Conservation (phyloP, 2,888 invertebrate genomes). For the Synanthedon formicaeformis region DNA sequence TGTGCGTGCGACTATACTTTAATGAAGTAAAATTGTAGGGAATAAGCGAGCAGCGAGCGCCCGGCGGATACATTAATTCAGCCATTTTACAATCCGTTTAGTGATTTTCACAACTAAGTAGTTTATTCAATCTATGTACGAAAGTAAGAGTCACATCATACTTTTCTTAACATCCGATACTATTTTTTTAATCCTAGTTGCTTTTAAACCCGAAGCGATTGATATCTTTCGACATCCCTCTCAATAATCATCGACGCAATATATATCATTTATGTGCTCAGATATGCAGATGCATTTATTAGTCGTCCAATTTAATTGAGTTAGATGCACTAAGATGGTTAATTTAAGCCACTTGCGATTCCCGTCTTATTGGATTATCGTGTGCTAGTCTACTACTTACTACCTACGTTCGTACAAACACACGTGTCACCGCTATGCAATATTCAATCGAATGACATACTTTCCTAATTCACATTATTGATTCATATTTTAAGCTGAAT, state of each 20-base stretch:
- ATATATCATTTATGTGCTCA: no score
- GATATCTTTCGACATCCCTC: no score
- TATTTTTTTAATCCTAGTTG: no score
- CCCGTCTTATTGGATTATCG: constrained; percentile 38
- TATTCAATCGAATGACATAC: no score
- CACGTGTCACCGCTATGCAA: background rate
- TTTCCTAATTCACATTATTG: no score
- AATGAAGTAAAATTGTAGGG: background rate
- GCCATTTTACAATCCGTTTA: constrained; percentile 1
- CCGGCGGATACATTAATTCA: constrained; percentile 6
- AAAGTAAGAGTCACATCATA: no score
- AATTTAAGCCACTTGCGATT: constrained; percentile 39
- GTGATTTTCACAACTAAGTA: constrained; percentile 21
- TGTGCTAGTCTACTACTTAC: constrained; percentile 1
- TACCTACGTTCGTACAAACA: background rate
- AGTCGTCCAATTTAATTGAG: background rate
- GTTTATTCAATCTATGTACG: constrained; percentile 2
- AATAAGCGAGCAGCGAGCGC: background rate
- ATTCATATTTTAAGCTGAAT: no score
- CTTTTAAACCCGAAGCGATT: no score
- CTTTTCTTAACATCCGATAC: no score
- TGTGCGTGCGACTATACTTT: background rate
- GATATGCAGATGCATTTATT: no score
- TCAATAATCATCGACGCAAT: no score
- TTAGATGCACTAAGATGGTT: constrained; percentile 25